Evolutionary conservation across 2,888 invertebrate species (phyloP).

Genomic region (Eumacrocentrus americanus): DNA sequence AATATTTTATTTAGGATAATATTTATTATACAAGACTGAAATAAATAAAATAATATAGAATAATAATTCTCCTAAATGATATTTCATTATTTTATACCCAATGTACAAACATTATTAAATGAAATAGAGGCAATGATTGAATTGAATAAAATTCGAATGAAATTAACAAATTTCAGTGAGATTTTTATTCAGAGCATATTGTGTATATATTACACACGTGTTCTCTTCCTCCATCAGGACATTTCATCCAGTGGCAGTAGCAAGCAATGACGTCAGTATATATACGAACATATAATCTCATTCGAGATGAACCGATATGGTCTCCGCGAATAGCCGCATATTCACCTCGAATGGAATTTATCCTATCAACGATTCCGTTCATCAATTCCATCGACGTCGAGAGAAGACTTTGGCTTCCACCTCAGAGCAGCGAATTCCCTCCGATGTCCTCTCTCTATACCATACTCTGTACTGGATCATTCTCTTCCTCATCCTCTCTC

Average conservation of each 20-base stretch:
- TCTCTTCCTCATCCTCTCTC: constrained; percentile 24
- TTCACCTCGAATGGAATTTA: constrained; percentile 28
- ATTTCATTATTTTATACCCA: background rate
- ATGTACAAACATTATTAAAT: too few relatives aligned
- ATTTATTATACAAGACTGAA: too few relatives aligned
- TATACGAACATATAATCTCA: constrained; percentile 17
- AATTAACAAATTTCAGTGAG: background rate
- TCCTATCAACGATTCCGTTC: constrained; percentile 28
- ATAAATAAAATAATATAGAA: too few relatives aligned
- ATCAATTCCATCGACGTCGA: constrained; percentile 19
- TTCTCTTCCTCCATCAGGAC: background rate
- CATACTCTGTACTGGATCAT: constrained; percentile 21
- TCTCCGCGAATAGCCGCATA: constrained; percentile 27
- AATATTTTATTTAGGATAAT: background rate
- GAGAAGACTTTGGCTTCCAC: constrained; percentile 3
- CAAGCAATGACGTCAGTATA: constrained; percentile 19
- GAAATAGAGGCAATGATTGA: too few relatives aligned
- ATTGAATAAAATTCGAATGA: too few relatives aligned
- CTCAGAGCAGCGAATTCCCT: constrained; percentile 7
- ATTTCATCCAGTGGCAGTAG: background rate
- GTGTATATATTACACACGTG: background rate
- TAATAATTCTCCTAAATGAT: too few relatives aligned
- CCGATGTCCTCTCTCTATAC: background rate
- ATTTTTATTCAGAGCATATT: background rate
- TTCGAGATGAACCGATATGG: constrained; percentile 23